Conservation (phyloP, 2,113 vertebrate species). For the Nothoprocta perdicaria region DNA sequence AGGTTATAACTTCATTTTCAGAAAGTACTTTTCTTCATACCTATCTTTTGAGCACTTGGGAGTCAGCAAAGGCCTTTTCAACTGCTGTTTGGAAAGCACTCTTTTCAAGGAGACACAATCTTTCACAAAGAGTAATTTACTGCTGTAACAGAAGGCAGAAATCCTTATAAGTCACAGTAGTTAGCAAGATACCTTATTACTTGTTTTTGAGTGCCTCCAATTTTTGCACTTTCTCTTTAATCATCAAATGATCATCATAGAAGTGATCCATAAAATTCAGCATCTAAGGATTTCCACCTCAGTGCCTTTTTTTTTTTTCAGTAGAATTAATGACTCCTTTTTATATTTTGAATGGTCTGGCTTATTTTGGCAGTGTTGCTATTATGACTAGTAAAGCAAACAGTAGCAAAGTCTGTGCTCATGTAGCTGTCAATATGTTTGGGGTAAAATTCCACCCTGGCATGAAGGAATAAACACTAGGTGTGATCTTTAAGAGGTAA, state of each 20-base stretch:
- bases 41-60: not conserved
- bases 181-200: not conserved
- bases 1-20: not conserved
- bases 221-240: not conserved
- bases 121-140: not conserved
- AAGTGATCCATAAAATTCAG: not conserved
- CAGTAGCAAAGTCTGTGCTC: not conserved
- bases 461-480: not conserved
- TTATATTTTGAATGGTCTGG: not conserved
- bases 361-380: not conserved
- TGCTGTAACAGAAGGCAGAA: not conserved
- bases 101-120: not conserved
- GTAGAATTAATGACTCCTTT: not conserved
- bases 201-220: constrained; percentile 1
- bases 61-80: not conserved
- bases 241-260: not conserved
- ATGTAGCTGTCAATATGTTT: not conserved
- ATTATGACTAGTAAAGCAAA: not conserved
- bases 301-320: not conserved
- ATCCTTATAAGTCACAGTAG: not conserved
- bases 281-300: not conserved
- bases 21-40: not conserved
- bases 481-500: not conserved
- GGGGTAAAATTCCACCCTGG: fast-evolving
- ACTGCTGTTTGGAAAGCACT: not conserved